Base-by-base conservation (phyloP, 2,888 invertebrate species). In the Digitonthophagus gazella region DNA sequence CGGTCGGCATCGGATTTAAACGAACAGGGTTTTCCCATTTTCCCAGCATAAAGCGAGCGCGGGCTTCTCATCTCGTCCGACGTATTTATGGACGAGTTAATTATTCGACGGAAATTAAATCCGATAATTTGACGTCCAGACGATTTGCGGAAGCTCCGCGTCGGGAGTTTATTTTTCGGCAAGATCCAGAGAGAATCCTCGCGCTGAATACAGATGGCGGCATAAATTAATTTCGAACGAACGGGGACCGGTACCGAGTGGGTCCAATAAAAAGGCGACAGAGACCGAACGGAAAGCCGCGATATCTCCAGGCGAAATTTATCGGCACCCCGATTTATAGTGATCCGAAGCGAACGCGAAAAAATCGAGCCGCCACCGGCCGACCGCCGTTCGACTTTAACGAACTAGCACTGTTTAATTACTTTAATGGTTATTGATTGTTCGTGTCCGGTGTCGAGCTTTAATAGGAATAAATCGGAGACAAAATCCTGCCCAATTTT, bases 11-110 rank as follows among this genome's bases (percentile, higher is more conserved):
- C 54, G 58, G 58, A 58, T 58, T 58, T 58, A 58, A 58, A 58
- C 18, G 58, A 58, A 58, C 58, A 58, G 16, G 58, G 18, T 15
- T 58, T 58, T 18, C 16, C 58, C 58, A 58, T 58, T 58, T 58
- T 58, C 16, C 16, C 28, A 1, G 6, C 28, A 3, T 44, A 44
- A 8, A 44, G 11, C 58, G 58, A 3, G 1, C 15, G 58, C 16
- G 18, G 11, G 6, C 28, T 44, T 44, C 28, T 44, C 28, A 44
- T 44, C 28, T 44, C 28, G 28, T 2, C 11, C 8, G 28, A 44
- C 28, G 28, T 44, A 44, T 44, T 44, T 44, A 44, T 44, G 28
- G 28, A 44, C 28, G 15, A 58, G 18, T 15, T 58, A 58, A 58
- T 58, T 18, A 58, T 18, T 15, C 15, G 2, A 8, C 58, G 58